A percentile compares a stretch with the other conserved stretches of the same genome.
These are phyloP conservation scores for Myiagra hebetior DNA, from an alignment of 2,113 vertebrate species.

Conservation along the genomic window DNA sequence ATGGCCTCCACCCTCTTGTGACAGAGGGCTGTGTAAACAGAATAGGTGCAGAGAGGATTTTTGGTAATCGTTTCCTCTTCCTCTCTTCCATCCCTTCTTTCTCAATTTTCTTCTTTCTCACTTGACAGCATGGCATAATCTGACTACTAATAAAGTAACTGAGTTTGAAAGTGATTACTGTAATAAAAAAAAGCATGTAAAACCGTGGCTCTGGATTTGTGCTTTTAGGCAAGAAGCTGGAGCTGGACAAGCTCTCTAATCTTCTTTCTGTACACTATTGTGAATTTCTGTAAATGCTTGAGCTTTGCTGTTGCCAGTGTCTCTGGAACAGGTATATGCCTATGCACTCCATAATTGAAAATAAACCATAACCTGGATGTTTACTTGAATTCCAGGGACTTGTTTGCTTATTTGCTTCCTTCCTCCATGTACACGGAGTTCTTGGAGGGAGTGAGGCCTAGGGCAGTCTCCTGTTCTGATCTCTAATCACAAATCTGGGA, in stretches of 20 bases:
- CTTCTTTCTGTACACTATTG: not conserved
- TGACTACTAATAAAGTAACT: not conserved
- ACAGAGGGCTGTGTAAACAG: not conserved
- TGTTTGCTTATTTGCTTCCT: not conserved
- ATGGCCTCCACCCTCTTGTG: not conserved
- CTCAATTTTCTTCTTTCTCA: not conserved
- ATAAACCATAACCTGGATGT: not conserved
- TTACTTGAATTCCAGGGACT: not conserved
- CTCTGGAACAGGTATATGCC: not conserved
- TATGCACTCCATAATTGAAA: not conserved
- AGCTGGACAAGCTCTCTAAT: not conserved
- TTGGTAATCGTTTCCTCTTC: not conserved
- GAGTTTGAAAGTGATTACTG: not conserved
- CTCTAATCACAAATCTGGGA: not conserved
- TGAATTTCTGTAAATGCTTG: not conserved
- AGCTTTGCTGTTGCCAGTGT: not conserved
- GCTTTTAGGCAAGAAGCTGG: not conserved
- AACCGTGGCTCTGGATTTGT: not conserved
- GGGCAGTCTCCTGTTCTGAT: not conserved
- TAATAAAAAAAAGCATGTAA: no score
- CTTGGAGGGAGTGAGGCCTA: not conserved
- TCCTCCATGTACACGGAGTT: not conserved
- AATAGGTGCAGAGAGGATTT: not conserved
- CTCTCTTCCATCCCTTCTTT: not conserved
- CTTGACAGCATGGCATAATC: not conserved